Percentiles rank a stretch among this genome's conserved stretches.
Conservation (phyloP, 2,888 invertebrate genomes). For the Mechanitis messenoides region DNA sequence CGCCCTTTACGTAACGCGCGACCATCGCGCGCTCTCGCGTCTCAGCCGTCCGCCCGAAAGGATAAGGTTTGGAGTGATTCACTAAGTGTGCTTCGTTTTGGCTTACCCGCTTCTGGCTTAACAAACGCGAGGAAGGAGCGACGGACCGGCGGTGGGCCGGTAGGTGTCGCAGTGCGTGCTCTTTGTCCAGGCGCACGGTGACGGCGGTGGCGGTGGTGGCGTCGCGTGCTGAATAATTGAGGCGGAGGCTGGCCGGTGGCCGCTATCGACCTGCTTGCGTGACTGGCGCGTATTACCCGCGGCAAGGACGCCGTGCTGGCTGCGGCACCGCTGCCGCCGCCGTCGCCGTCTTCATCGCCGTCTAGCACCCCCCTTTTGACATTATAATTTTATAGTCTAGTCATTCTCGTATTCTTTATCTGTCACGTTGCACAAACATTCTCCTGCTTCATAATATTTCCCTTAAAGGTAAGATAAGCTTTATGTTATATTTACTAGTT, state of each 20-base stretch:
- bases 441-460: no score
- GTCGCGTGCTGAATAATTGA: conserved; percentile 71
- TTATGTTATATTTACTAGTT: no score
- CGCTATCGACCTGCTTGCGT: conserved; percentile 75
- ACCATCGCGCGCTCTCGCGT: conserved; percentile 49
- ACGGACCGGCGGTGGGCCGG: conserved; percentile 59
- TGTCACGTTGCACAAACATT: no score
- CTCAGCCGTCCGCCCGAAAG: conserved; percentile 37
- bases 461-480: no score
- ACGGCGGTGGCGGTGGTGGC: conserved; percentile 53
- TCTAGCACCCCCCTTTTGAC: conserved; percentile 20
- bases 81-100: conserved; percentile 46
- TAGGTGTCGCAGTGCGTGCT: conserved; percentile 62
- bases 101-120: conserved; percentile 45
- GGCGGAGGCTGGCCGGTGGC: conserved; percentile 68
- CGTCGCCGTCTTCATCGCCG: conserved; percentile 41
- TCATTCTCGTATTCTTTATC: no score
- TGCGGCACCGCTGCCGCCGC: conserved; percentile 56
- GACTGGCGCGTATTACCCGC: conserved; percentile 61
- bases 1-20: conserved; percentile 74
- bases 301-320: conserved; percentile 73
- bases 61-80: conserved; percentile 54
- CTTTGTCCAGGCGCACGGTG: conserved; percentile 59
- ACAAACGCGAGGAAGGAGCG: conserved; percentile 43
- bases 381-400: no score